Evolutionary conservation across 2,113 vertebrate genomes (phyloP).

Genomic region (Serinus canaria): DNA sequence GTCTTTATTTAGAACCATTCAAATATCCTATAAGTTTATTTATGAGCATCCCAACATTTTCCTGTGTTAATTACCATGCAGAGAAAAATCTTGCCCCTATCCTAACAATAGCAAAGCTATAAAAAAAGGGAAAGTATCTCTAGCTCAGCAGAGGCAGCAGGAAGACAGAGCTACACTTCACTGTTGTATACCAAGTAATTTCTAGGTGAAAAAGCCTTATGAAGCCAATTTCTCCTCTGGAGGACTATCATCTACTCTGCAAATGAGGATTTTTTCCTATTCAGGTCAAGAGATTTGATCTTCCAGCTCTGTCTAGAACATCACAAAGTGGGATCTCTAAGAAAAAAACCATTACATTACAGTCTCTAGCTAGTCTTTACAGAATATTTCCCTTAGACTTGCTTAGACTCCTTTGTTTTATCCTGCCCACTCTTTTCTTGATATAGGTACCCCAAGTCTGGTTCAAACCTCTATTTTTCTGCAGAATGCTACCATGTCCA

Average conservation of each 20-base stretch:
- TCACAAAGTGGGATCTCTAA: background rate
- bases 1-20: background rate
- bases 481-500: background rate
- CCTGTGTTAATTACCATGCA: background rate
- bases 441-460: background rate
- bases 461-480: background rate
- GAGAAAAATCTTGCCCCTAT: background rate
- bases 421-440: background rate
- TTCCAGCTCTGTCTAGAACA: background rate
- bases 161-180: background rate
- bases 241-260: fast-evolving
- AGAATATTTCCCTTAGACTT: background rate
- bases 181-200: background rate
- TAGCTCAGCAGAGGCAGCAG: background rate
- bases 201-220: background rate
- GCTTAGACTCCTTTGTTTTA: background rate
- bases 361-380: background rate
- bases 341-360: background rate
- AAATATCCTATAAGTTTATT: background rate
- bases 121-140: background rate
- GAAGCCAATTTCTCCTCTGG: background rate
- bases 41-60: background rate
- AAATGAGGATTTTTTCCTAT: background rate
- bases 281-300: background rate
- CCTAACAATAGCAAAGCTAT: background rate